Percentiles rank a stretch among this genome's conserved stretches.
phyloP scores from a whole-genome alignment of 1,140 invertebrate genomes.

The Hylaeus volcanicus region DNA sequence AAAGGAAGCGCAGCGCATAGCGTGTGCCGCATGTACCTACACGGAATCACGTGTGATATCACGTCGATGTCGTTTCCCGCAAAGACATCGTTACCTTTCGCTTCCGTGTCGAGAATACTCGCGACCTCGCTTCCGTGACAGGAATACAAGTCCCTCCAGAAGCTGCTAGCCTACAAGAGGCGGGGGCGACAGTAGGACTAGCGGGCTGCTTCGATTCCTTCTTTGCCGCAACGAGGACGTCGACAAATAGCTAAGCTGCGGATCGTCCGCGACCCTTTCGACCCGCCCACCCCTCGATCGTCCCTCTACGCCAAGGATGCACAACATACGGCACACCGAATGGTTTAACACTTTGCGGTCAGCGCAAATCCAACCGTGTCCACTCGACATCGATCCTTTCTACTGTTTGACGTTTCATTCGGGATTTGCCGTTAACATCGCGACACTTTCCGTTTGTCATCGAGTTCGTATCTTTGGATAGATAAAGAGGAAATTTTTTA shows the following conservation, averaged over 20 bases:
- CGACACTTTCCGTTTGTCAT: too few species aligned
- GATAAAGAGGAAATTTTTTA: too few species aligned
- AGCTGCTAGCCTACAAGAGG: too few species aligned
- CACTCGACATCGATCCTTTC: too few species aligned
- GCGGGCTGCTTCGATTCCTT: constrained; percentile 24
- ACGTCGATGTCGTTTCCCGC: constrained; percentile 52
- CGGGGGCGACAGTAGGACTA: neutral
- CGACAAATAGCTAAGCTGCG: constrained; percentile 34
- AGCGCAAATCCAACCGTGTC: too few species aligned
- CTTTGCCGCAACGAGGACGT: constrained; percentile 37
- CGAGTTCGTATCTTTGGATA: too few species aligned
- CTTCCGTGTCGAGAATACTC: constrained; percentile 53
- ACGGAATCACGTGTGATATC: constrained; percentile 54
- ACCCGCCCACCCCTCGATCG: neutral
- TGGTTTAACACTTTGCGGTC: too few species aligned
- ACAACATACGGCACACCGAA: too few species aligned
- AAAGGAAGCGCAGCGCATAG: constrained; percentile 2
- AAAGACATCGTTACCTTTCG: constrained; percentile 55
- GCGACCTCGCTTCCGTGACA: constrained; percentile 40
- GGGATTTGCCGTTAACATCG: too few species aligned
- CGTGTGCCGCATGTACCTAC: constrained; percentile 35
- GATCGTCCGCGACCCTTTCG: neutral
- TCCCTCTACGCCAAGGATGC: neutral
- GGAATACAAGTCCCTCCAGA: neutral
- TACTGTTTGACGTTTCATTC: too few species aligned